Base-by-base conservation (phyloP, 2,797 vertebrate genomes). In the Hozukius guyotensis region DNA sequence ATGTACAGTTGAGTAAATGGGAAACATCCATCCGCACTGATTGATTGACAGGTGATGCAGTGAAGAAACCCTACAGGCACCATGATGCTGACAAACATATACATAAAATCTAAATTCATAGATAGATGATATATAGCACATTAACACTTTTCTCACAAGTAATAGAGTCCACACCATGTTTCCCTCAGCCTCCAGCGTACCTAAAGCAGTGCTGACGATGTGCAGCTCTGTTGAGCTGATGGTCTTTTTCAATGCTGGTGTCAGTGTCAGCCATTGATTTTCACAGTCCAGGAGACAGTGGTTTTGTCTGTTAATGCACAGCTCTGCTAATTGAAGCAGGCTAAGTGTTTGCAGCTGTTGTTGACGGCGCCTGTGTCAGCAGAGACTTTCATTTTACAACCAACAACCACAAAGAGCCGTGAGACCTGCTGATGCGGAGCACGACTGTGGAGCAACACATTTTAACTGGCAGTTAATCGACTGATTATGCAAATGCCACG, bases 341-440 rank as follows among this genome's bases (percentile, higher is more conserved):
- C 81, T 72, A 75, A 92, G 80, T 82, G 86, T 87, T 81, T 82
- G 77, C 20, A 75, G 88, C 72, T 81, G 85, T 70, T 75, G 75
- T 82, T 68, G 83, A 87, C 2, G 18, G 18, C 0, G 77, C 75
- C 63, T 82, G 85, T 74, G 84, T 92, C 92, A 89, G 92, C 90
- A 88, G 55, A 82, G 75, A 49, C 32, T 70, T 74, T 62, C 8
- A 53, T 82, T 90, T 91, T 84, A 93, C 89, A 85, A 78, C 79
- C 80, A 55, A 63, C 63, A 75, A 63, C 68, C 73, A 16, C 72
- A 77, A 77, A 60, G 75, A 77, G 49, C 57, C 24, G 8, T 46
- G 18, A 64, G 61, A 77, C 31, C 63, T 3, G 57, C 72, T 60
- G 82, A 66, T 63, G 72, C 36, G 70, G 31, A 42, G 70, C 75